Base-by-base conservation (phyloP, 2,113 vertebrate species). In the Ciconia stormi region DNA sequence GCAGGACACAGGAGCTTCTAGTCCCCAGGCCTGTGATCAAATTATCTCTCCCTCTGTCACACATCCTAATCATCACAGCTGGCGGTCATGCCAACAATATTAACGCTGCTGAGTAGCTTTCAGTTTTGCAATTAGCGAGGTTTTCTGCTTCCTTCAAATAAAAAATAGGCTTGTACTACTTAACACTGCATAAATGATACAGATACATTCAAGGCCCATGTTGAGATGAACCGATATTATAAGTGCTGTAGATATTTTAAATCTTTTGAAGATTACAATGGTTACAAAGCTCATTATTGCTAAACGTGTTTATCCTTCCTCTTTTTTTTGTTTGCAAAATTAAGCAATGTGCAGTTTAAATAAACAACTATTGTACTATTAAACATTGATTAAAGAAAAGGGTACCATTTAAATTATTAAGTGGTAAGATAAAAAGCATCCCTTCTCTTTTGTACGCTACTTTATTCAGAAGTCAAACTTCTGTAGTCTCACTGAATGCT, bases 391-490 rank as follows among this genome's bases (percentile, higher is more conserved):
- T 97, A 97, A 97, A 97, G 95, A 91, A 96, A 97, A 91, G 67
- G 34, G 82, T 88, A 95, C 71, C 71, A 53, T 93, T 97, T 95
- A 91, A 96, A 96, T 95, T 97, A 97, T 97, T 97, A 97, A 97
- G 91, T 90, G 93, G 93, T 84, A 94, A 97, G 95, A 97, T 97
- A 97, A 97, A 97, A 97, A 96, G 85, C 95, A 96, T 94, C 87
- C 56, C 77, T 95, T 97, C 89, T 95, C 94, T 95, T 98, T 96
- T 91, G 94, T 93, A 90, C 29, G 34, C 38, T 80, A 95, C 97
- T 97, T 98, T 96, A 97, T 97, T 97, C 95, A 87, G 95, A 97
- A 97, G 95, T 97, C 94, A 97, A 97, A 97, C 96, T 98, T 98
- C 96, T 97, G 79, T 79, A 97, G 85, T 89, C 89, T 97, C 94